Base-by-base conservation (phyloP, 2,888 invertebrate genomes). In the Bhutanitis thaidina region DNA sequence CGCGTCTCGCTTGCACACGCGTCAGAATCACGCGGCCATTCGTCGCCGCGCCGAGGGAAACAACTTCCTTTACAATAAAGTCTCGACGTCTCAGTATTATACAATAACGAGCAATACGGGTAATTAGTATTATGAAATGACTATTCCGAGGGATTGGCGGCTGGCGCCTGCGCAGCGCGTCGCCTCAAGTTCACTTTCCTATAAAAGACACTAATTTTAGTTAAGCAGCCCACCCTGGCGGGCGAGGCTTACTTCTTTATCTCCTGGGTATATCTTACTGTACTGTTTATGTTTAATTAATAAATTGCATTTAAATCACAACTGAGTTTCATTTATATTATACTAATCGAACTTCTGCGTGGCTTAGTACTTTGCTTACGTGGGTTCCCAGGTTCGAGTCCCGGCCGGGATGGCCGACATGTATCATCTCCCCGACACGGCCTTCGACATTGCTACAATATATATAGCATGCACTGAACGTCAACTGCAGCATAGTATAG, bases 221-320 rank as follows among this genome's bases (percentile, higher is more conserved):
- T 32, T 12, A 40, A n/a, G 20, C 10, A 3, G 29, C 9, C 34
- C 3, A 14, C 32, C 3, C 20, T n/a, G 30, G 30, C n/a, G 10
- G 36, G 29, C 2, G 5, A 3, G 32, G 32, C 32, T 32, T 32
- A 2, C n/a, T 35, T 32, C 43, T 30, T 15, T 29, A 9, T 14
- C 7, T n/a, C 13, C 40, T 32, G 32, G 14, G 43, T 32, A n/a
- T 41, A 41, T 20, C 20, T 41, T 41, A 29, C 12, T 35, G 13
- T 43, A 37, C 10, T 37, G 36, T 16, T 44, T 44, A 20, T 36
- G 32, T 47, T 47, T 47, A 39, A 47, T 47, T 39, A 47, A 29
- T 45, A 45, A 47, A 47, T 25, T 34, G 47, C 47, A 47, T 47
- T 47, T 47, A 47, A 40, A 40, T 20, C 39, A 12, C 5, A 39